Evolutionary conservation across 53 echinoderm and acorn worm genomes (phyloP), one percentile per base, ranked within the genome.

Genomic region (Crossaster papposus): DNA sequence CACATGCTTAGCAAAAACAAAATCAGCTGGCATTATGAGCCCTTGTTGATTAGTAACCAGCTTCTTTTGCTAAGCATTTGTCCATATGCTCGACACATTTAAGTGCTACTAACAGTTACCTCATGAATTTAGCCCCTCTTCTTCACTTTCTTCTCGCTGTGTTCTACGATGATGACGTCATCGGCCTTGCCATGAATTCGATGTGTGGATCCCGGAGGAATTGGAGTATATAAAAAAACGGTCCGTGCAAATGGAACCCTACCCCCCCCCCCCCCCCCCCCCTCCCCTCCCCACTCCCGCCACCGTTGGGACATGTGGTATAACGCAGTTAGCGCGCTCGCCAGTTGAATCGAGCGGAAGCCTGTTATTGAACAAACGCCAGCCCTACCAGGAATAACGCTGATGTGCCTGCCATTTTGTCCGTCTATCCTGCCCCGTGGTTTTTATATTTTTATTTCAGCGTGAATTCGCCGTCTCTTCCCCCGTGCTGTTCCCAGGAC

Each of bases 301-400:
- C n/a, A n/a, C n/a, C n/a, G n/a, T n/a, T n/a, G n/a, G n/a, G 71
- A 30, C 29, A 34, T 44, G 44, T n/a, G 44, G 44, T 7, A 44
- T 44, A 5, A 12, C 15, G 35, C n/a, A n/a, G 34, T 34, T n/a
- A n/a, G 24, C 35, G 31, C 35, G 14, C 23, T 74, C 9, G 74
- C 74, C 13, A 35, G 18, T 44, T 74, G 36, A 74, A 36, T 74
- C 36, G 18, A 74, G 4, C 28, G 74, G 74, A 74, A 34, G 15
- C 36, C 58, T 14, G 15, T 58, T 17, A 58, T 15, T 58, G 58
- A 44, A 2, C 58, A 58, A 58, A 15, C 58, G 58, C 15, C 23
- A 74, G 36, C 36, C 74, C 74, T 74, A 74, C 36, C 36, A 74
- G 36, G 35, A 74, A 35, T 34, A 72, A 17, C 74, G 31, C 34